phyloP scores from a whole-genome alignment of 2,113 vertebrate genomes.

The Dolichallabes microphthalmus region DNA sequence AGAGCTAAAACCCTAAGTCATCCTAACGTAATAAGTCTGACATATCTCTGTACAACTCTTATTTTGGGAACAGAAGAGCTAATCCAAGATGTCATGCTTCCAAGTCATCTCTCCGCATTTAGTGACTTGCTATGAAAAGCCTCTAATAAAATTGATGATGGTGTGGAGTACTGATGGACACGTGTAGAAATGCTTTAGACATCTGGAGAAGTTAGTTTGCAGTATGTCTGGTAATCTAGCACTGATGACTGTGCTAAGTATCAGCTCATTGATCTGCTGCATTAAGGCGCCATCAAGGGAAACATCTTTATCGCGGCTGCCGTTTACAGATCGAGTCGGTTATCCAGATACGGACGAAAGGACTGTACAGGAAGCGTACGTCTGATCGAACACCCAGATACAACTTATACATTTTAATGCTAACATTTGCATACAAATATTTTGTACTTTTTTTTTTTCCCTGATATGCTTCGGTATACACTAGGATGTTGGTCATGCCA shows the following conservation, averaged over 20 bases:
- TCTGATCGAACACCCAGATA: slow-evolving; percentile 19
- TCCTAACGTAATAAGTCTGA: slow-evolving; percentile 4
- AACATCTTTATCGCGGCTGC: background rate
- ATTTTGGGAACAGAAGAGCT: background rate
- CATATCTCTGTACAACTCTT: background rate
- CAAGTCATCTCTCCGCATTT: background rate
- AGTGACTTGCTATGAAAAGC: background rate
- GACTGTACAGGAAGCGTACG: background rate
- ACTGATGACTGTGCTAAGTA: background rate
- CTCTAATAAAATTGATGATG: background rate
- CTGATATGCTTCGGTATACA: background rate
- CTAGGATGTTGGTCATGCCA: background rate
- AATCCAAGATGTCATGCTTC: background rate
- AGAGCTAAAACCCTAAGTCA: slow-evolving; percentile 9
- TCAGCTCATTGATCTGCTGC: background rate
- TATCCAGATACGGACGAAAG: background rate
- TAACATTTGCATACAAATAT: background rate
- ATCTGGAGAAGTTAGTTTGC: background rate
- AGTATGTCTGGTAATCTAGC: background rate
- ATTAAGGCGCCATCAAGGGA: background rate
- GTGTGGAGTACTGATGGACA: background rate
- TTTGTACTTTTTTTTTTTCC: slow-evolving; percentile 6
- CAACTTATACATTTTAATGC: background rate
- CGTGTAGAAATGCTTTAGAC: background rate
- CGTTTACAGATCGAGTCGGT: background rate